These are phyloP conservation scores for Polyommatus icarus DNA, from an alignment of 2,888 invertebrate species.

Conservation along the genomic window DNA sequence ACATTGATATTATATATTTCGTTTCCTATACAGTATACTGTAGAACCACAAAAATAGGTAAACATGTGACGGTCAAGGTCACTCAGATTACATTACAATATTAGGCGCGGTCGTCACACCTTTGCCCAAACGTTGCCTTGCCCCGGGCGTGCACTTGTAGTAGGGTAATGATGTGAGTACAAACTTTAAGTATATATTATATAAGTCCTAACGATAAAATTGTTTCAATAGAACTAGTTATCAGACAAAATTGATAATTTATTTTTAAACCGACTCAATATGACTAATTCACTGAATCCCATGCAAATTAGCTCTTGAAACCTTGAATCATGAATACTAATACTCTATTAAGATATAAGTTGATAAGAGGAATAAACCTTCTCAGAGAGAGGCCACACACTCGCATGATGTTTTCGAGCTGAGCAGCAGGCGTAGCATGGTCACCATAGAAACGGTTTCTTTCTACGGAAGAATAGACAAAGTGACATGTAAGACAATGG, in stretches of 20 bases:
- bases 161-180: no score
- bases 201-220: no score
- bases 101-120: slow-evolving; percentile 40
- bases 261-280: not conserved
- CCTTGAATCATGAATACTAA: not conserved
- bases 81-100: slow-evolving; percentile 20
- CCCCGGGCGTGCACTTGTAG: slow-evolving; percentile 27
- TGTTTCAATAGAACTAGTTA: no score
- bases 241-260: not conserved
- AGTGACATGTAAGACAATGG: no score
- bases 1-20: not conserved
- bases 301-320: not conserved
- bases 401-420: no score
- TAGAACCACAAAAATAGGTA: slow-evolving; percentile 5
- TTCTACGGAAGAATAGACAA: no score
- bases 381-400: not conserved
- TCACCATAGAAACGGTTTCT: no score
- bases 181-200: no score
- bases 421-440: no score
- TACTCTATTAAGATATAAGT: not conserved
- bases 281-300: not conserved
- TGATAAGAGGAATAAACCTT: not conserved
- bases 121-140: slow-evolving; percentile 38
- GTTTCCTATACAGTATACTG: not conserved
- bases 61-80: slow-evolving; percentile 38